Conservation (phyloP, 2,113 vertebrate species). For the Bothrops jararaca region DNA sequence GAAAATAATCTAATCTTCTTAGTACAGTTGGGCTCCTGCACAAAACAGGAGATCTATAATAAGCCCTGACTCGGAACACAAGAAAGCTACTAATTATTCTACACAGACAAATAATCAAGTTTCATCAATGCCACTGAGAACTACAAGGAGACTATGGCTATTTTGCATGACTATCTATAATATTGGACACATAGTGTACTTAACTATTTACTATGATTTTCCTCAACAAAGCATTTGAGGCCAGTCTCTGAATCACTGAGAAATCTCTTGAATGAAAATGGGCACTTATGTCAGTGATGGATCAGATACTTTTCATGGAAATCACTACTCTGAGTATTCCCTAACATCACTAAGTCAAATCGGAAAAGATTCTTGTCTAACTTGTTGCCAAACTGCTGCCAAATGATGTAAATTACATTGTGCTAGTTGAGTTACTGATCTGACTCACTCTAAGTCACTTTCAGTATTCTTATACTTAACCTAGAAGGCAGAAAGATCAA, state of each 20-base stretch:
- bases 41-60: not conserved
- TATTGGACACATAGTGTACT: not conserved
- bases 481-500: not conserved
- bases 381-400: not conserved
- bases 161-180: not conserved
- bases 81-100: not conserved
- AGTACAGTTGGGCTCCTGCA: not conserved
- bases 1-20: not conserved
- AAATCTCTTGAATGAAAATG: not conserved
- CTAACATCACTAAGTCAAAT: not conserved
- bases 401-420: not conserved
- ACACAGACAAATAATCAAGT: not conserved
- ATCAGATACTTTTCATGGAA: not conserved
- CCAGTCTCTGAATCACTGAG: no score
- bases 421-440: not conserved
- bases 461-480: not conserved
- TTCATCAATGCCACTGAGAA: not conserved
- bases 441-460: not conserved
- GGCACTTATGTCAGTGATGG: not conserved
- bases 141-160: not conserved
- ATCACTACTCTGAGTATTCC: not conserved
- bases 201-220: not conserved
- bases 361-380: not conserved
- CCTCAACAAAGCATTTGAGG: not conserved
- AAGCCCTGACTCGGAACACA: not conserved